Percentiles rank a stretch among this genome's conserved stretches.
These are phyloP conservation scores for Montipora efflorescens DNA, from an alignment of 64 coral and sea anemone species.

Conservation along the genomic window DNA sequence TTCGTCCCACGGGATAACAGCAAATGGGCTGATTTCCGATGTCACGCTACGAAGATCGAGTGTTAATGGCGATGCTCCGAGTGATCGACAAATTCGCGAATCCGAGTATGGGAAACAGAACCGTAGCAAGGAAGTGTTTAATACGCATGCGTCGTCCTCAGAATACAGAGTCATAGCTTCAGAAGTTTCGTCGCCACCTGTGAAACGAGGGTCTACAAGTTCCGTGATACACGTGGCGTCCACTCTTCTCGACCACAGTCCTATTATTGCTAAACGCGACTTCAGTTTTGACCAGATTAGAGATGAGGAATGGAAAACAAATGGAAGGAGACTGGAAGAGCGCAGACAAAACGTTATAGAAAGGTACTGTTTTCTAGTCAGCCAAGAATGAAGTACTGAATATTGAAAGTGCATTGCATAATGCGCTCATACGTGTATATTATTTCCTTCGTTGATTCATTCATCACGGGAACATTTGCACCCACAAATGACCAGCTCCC, in stretches of 20 bases:
- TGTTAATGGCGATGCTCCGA: background rate
- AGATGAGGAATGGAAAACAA: background rate
- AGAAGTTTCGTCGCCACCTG: background rate
- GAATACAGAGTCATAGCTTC: slow-evolving; percentile 29
- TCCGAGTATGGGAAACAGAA: background rate
- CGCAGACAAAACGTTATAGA: slow-evolving; percentile 3
- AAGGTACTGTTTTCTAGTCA: background rate
- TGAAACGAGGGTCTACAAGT: background rate
- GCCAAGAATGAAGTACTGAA: no score
- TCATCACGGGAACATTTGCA: no score
- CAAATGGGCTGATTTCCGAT: background rate
- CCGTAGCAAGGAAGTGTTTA: background rate
- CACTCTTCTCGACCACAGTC: background rate
- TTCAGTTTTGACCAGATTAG: background rate
- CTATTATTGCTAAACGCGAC: background rate
- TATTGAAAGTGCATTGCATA: no score
- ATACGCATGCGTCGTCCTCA: background rate
- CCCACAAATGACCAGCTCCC: no score
- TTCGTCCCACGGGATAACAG: background rate
- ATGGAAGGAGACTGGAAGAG: slow-evolving; percentile 22
- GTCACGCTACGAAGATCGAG: background rate
- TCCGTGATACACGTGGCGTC: slow-evolving; percentile 34
- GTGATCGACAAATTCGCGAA: background rate
- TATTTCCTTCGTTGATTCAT: no score
- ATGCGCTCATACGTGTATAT: no score